phyloP scores from a whole-genome alignment of 2,113 vertebrate genomes.

The Dipodomys merriami region DNA sequence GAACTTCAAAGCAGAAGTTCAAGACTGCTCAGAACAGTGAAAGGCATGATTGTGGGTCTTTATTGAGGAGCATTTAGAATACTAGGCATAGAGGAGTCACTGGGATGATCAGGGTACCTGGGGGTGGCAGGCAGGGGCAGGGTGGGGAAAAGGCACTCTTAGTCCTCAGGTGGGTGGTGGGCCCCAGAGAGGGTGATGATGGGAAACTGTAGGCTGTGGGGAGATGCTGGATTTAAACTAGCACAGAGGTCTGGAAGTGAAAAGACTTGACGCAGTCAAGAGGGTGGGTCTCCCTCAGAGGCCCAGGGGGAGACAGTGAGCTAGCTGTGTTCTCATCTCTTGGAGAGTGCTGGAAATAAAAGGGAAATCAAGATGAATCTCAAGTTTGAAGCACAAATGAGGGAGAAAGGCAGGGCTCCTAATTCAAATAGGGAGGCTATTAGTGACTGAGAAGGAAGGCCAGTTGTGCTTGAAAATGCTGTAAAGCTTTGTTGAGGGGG shows the following conservation, averaged over 20 bases:
- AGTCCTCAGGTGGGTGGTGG: not conserved
- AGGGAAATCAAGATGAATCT: not conserved
- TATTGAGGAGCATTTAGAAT: not conserved
- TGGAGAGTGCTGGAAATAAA: not conserved
- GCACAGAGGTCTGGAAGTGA: not conserved
- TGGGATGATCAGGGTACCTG: too few species aligned
- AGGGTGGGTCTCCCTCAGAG: not conserved
- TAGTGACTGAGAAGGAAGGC: not conserved
- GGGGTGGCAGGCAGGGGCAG: fast-evolving
- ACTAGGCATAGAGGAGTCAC: not conserved
- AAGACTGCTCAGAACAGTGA: too few species aligned
- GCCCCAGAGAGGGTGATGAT: not conserved
- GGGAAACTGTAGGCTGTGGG: too few species aligned
- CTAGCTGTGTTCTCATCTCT: not conserved
- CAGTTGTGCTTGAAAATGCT: not conserved
- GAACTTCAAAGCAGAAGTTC: not conserved
- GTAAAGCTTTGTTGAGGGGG: not conserved
- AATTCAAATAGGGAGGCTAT: not conserved
- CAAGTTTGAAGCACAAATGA: not conserved
- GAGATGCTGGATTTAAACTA: not conserved
- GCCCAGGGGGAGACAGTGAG: not conserved
- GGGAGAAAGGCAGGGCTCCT: not conserved
- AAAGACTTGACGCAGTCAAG: not conserved
- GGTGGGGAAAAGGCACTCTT: not conserved
- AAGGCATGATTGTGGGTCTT: not conserved